phyloP scores from a whole-genome alignment of 2,113 vertebrate species.

The Eolophus roseicapilla region DNA sequence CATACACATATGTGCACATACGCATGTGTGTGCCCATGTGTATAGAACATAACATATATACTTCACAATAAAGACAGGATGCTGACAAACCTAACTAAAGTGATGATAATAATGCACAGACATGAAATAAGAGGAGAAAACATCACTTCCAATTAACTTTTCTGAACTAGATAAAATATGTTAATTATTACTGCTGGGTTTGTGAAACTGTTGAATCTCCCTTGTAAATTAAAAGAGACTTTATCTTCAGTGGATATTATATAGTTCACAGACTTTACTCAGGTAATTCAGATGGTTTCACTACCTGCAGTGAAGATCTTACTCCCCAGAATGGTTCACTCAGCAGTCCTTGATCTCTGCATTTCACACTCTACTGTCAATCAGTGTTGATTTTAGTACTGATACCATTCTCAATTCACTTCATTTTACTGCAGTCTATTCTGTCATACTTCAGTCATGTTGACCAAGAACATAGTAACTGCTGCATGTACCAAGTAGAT shows the following conservation, averaged over 20 bases:
- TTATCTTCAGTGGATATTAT: background rate
- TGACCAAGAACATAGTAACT: background rate
- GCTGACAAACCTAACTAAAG: background rate
- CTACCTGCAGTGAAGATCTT: background rate
- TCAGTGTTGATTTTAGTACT: background rate
- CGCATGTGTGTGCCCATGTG: background rate
- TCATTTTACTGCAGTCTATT: background rate
- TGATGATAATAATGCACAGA: accelerated
- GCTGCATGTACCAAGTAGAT: background rate
- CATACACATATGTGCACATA: no score
- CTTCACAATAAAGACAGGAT: background rate
- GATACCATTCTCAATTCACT: background rate
- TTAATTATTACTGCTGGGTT: background rate
- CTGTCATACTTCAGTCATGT: background rate
- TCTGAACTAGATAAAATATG: background rate
- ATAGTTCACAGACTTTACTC: background rate
- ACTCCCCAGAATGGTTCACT: background rate
- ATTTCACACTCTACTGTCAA: background rate
- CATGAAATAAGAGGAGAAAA: background rate
- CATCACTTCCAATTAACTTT: background rate
- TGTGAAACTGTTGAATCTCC: background rate
- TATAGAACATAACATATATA: background rate
- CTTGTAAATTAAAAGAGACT: background rate
- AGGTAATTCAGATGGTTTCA: background rate
- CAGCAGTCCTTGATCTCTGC: background rate